phyloP scores from a whole-genome alignment of 2,888 invertebrate species.

The Trichopria drosophilae region DNA sequence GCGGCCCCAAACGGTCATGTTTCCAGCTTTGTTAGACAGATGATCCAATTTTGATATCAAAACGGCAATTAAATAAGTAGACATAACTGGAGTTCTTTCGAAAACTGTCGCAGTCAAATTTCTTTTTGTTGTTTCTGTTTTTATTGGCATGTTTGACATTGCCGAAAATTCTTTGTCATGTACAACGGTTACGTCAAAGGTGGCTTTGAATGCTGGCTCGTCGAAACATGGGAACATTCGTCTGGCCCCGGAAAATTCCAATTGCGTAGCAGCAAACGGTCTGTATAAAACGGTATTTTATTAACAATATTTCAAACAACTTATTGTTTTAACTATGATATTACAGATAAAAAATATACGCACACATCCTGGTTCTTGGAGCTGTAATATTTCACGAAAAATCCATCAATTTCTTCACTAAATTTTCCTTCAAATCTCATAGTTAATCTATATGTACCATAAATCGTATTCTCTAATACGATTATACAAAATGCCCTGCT shows the following conservation, averaged over 20 bases:
- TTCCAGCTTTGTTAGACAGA: constrained; percentile 35
- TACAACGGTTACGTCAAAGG: constrained; percentile 67
- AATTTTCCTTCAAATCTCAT: too few species aligned
- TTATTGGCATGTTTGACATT: constrained; percentile 51
- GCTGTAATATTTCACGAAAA: too few species aligned
- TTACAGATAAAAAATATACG: too few species aligned
- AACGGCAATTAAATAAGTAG: constrained; percentile 78
- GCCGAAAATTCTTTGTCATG: constrained; percentile 60
- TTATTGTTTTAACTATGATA: too few species aligned
- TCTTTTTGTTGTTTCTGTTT: constrained; percentile 10
- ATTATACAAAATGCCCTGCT: too few species aligned
- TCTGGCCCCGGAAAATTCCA: constrained; percentile 68
- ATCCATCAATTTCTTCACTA: too few species aligned
- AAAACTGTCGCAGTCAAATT: constrained; percentile 33
- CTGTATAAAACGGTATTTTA: constrained; percentile 53
- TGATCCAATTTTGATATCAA: constrained; percentile 64
- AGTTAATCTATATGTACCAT: too few species aligned
- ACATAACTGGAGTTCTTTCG: constrained; percentile 65
- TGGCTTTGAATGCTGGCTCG: constrained; percentile 70
- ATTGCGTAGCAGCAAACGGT: constrained; percentile 67
- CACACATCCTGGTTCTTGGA: too few species aligned
- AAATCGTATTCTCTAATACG: too few species aligned
- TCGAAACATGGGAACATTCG: constrained; percentile 76
- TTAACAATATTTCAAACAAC: too few species aligned
- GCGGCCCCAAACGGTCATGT: constrained; percentile 30